Percentiles rank a stretch among this genome's conserved stretches.
Evolutionary conservation across 2,888 invertebrate species (phyloP).

Genomic region (Bhutanitis thaidina): DNA sequence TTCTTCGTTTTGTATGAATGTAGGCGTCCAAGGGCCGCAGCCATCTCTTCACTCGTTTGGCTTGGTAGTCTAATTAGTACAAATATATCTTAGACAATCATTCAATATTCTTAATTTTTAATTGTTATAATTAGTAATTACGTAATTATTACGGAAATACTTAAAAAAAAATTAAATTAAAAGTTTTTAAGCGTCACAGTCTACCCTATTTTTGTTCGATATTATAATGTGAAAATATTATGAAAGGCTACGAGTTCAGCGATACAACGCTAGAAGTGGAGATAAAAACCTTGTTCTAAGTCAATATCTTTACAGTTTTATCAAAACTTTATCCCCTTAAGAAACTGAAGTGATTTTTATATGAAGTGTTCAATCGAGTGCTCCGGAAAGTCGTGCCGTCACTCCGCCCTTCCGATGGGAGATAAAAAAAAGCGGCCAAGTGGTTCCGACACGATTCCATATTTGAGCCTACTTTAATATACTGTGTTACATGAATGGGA

Average conservation of each 20-base stretch:
- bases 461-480: background rate
- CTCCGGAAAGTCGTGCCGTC: background rate
- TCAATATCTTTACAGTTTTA: conserved; percentile 10
- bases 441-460: conserved; percentile 8
- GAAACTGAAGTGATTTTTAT: conserved; percentile 14
- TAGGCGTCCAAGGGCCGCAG: too few species aligned
- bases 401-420: conserved; percentile 1
- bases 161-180: too few species aligned
- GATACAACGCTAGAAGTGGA: conserved; percentile 3
- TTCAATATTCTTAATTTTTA: too few species aligned
- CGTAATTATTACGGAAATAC: too few species aligned
- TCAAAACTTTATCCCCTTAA: conserved; percentile 18
- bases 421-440: conserved; percentile 20
- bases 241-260: background rate
- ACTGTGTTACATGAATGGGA: background rate
- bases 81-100: too few species aligned
- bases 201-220: too few species aligned
- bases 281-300: conserved; percentile 2
- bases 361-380: conserved; percentile 2
- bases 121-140: too few species aligned
- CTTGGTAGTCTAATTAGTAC: too few species aligned
- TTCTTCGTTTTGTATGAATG: too few species aligned
- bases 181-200: too few species aligned
- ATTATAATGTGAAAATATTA: too few species aligned
- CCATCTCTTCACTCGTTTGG: too few species aligned